Percentiles rank a stretch among this genome's conserved stretches.
Evolutionary conservation across 2,113 vertebrate species (phyloP).

Genomic region (Irena cyanogastra): DNA sequence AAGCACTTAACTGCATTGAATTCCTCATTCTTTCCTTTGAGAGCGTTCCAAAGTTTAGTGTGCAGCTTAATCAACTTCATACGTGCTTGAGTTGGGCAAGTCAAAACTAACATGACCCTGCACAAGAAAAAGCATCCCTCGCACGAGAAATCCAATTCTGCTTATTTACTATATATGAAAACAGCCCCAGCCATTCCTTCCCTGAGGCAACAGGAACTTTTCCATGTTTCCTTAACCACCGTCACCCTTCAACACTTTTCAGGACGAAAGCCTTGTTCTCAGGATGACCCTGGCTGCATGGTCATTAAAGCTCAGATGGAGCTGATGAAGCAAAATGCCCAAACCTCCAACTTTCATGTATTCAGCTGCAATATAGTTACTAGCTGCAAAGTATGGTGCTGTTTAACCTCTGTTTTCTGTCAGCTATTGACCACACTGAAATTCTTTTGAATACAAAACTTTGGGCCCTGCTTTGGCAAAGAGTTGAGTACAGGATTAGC

Average conservation of each 20-base stretch:
- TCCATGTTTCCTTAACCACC: constrained; percentile 17
- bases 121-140: background rate
- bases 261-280: constrained; percentile 25
- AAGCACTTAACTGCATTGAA: background rate
- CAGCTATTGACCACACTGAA: background rate
- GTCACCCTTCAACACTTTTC: constrained; percentile 10
- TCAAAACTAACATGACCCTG: constrained; percentile 52
- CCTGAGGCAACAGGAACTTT: constrained; percentile 31
- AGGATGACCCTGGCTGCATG: background rate
- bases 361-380: background rate
- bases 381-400: background rate
- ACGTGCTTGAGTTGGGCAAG: constrained; percentile 23
- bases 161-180: constrained; percentile 36
- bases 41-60: constrained; percentile 34
- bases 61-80: constrained; percentile 32
- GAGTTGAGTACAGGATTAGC: background rate
- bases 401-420: background rate
- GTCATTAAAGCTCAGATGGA: constrained; percentile 41
- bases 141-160: constrained; percentile 39
- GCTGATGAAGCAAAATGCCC: background rate
- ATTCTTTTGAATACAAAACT: background rate
- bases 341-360: background rate
- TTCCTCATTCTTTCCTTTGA: constrained; percentile 38
- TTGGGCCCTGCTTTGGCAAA: background rate
- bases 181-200: constrained; percentile 2